Percentiles rank a stretch among this genome's conserved stretches.
Conservation (phyloP, 64 coral and sea anemone species). For the Actinia tenebrosa region DNA sequence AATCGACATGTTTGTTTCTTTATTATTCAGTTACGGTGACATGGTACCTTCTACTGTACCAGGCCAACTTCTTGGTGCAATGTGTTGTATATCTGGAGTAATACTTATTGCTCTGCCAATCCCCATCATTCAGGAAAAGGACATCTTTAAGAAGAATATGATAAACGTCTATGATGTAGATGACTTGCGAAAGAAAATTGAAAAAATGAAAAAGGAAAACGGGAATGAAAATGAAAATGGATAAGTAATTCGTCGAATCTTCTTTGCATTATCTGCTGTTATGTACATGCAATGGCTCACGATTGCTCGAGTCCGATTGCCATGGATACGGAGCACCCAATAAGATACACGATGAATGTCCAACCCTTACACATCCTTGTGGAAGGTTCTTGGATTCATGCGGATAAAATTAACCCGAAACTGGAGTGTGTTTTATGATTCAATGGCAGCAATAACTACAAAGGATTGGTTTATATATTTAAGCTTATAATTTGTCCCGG, state of each 20-base stretch:
- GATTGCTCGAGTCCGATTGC: not conserved
- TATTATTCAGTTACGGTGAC: conserved; percentile 65
- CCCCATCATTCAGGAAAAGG: conserved; percentile 88
- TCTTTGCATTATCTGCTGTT: not conserved
- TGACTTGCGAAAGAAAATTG: conserved; percentile 71
- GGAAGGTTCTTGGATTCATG: not conserved
- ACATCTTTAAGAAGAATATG: conserved; percentile 96
- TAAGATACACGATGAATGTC: too few species aligned
- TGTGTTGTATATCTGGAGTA: conserved; percentile 76
- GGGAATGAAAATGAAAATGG: not conserved
- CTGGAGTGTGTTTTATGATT: not conserved
- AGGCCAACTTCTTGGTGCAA: conserved; percentile 56
- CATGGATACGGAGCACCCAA: not conserved
- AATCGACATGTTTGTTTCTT: not conserved
- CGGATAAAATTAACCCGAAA: not conserved
- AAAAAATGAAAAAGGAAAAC: conserved; percentile 44
- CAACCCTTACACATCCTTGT: too few species aligned
- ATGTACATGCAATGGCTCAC: not conserved
- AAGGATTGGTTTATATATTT: not conserved
- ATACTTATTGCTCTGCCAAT: conserved; percentile 79
- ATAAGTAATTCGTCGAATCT: not conserved
- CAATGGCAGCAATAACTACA: not conserved
- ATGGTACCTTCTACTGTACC: conserved; percentile 69
- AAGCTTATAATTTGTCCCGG: not conserved
- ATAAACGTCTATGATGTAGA: conserved; percentile 89